phyloP scores from a whole-genome alignment of 2,888 invertebrate genomes.

The Frankliniella intonsa region DNA sequence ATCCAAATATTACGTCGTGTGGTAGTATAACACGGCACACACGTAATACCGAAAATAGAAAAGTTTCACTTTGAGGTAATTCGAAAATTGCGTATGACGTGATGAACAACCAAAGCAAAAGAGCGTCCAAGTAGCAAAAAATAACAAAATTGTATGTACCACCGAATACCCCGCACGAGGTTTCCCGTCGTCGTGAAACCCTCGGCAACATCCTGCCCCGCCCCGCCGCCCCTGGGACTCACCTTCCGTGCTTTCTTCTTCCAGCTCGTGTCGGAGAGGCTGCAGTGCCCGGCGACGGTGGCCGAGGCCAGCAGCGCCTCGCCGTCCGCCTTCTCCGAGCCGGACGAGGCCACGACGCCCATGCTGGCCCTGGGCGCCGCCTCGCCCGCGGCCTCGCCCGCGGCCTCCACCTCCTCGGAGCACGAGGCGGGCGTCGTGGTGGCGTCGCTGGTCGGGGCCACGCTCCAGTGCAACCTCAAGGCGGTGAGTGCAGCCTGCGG shows the following conservation, averaged over 20 bases:
- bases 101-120: too few species aligned
- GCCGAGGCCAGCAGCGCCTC: background rate
- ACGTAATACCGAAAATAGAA: too few species aligned
- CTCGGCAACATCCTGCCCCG: too few species aligned
- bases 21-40: too few species aligned
- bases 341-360: background rate
- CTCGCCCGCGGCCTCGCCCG: background rate
- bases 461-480: conserved; percentile 18
- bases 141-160: too few species aligned
- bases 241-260: background rate
- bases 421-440: background rate
- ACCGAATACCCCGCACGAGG: too few species aligned
- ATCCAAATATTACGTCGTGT: too few species aligned
- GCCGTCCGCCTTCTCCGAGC: background rate
- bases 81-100: too few species aligned
- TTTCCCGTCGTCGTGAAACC: too few species aligned
- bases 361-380: background rate
- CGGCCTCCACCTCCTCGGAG: background rate
- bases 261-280: background rate
- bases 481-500: background rate
- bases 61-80: too few species aligned
- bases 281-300: background rate
- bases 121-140: too few species aligned
- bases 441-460: background rate
- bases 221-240: background rate